Conservation (phyloP, 2,888 invertebrate species). For the Hypercompe scribonia region DNA sequence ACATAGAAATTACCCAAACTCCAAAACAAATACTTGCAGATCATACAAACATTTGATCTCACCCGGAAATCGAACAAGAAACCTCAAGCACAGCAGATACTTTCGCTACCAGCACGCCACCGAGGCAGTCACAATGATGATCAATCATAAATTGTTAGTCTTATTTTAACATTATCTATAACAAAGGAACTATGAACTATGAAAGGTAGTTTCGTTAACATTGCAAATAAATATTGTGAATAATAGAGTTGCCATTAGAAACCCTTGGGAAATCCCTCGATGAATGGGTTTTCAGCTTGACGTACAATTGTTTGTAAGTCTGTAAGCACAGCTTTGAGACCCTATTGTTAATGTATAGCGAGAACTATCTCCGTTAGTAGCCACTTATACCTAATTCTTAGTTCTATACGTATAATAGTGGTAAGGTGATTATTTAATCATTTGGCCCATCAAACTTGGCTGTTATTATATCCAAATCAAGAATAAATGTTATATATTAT, state of each 20-base stretch:
- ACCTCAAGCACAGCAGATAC: no score
- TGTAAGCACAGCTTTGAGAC: conserved; percentile 2
- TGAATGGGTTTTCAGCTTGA: neutral
- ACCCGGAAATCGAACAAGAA: no score
- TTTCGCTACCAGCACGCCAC: no score
- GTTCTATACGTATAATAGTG: neutral
- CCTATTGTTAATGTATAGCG: neutral
- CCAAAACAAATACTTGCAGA: no score
- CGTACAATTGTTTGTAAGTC: neutral
- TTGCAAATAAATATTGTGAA: neutral
- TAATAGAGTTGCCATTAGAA: neutral
- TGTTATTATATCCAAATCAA: neutral
- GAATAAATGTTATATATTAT: neutral
- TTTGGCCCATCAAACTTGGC: neutral
- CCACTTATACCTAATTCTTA: neutral
- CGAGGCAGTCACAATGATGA: no score
- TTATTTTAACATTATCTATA: neutral
- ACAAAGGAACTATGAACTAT: neutral
- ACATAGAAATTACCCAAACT: no score
- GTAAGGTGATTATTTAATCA: neutral
- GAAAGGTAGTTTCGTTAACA: neutral
- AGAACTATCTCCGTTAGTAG: neutral
- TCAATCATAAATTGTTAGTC: neutral
- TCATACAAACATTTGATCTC: no score
- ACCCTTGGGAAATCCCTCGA: neutral